Percentiles rank a stretch among this genome's conserved stretches.
Conservation (phyloP, 2,888 invertebrate genomes). For the Cerastis rubricosa region DNA sequence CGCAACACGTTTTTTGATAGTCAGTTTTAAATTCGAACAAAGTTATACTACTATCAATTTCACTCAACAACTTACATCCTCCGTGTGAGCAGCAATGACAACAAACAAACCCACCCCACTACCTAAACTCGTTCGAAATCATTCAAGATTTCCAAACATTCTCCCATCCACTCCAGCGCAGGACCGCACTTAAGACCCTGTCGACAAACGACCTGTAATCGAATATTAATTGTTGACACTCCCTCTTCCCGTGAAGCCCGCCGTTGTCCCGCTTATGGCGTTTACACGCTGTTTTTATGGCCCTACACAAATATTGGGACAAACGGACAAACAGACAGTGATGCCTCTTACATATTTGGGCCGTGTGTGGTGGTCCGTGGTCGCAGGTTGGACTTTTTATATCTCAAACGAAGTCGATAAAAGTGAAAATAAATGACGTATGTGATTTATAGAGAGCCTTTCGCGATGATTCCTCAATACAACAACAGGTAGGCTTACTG, state of each 20-base stretch:
- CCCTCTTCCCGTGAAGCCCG: conserved; percentile 61
- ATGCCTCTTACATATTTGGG: conserved; percentile 53
- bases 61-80: conserved; percentile 2
- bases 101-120: conserved; percentile 18
- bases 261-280: conserved; percentile 57
- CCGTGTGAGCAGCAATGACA: not conserved
- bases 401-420: not conserved
- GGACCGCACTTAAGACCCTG: conserved; percentile 45
- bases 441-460: too few relatives aligned
- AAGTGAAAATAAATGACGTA: not conserved
- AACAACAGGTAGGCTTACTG: not conserved
- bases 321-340: conserved; percentile 63
- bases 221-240: conserved; percentile 71
- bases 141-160: conserved; percentile 12
- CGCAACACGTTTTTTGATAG: not conserved
- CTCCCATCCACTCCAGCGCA: conserved; percentile 22
- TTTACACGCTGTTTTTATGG: conserved; percentile 68
- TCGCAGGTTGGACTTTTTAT: not conserved
- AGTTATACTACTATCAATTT: not conserved
- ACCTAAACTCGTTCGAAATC: conserved; percentile 37
- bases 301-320: conserved; percentile 63
- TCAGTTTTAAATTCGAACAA: not conserved
- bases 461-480: not conserved
- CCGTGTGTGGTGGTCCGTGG: conserved; percentile 5
- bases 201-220: conserved; percentile 63